A percentile compares a stretch with the other conserved stretches of the same genome.
phyloP scores from a whole-genome alignment of 64 coral and sea anemone species.

The Porites lutea region DNA sequence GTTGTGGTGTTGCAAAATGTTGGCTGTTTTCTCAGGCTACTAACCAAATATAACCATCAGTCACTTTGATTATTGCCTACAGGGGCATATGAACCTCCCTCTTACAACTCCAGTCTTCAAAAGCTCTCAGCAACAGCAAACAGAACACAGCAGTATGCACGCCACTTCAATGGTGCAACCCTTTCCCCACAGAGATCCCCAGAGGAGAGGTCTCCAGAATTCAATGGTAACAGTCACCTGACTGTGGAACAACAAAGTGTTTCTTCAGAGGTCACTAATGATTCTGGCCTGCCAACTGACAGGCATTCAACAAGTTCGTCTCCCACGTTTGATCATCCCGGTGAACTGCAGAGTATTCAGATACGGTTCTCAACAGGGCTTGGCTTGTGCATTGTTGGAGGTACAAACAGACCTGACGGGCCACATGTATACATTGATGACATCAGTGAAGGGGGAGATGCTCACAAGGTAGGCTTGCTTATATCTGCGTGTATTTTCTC shows the following conservation, averaged over 20 bases:
- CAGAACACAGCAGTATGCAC: conserved; percentile 29
- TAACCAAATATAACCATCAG: too few relatives aligned
- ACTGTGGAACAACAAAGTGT: conserved; percentile 67
- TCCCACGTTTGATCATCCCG: conserved; percentile 83
- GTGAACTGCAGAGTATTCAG: conserved; percentile 78
- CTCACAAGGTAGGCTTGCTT: conserved; percentile 65
- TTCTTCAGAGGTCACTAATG: conserved; percentile 88
- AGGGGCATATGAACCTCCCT: conserved; percentile 71
- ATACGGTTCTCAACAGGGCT: conserved; percentile 82
- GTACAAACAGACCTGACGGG: conserved; percentile 87
- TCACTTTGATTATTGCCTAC: background rate
- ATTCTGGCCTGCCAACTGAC: conserved; percentile 92
- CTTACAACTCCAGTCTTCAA: conserved; percentile 67
- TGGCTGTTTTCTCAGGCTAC: too few relatives aligned
- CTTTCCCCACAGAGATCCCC: background rate
- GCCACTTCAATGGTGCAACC: conserved; percentile 65
- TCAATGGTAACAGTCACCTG: conserved; percentile 62
- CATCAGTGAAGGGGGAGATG: conserved; percentile 89
- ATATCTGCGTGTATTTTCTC: too few relatives aligned
- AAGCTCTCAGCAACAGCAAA: conserved; percentile 41
- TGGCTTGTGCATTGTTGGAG: conserved; percentile 91
- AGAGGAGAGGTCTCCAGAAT: conserved; percentile 56
- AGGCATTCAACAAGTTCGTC: conserved; percentile 81
- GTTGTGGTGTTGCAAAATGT: too few relatives aligned
- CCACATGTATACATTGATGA: conserved; percentile 91